Base-by-base conservation (phyloP, 2,888 invertebrate genomes). In the Scaptomyza reducta region DNA sequence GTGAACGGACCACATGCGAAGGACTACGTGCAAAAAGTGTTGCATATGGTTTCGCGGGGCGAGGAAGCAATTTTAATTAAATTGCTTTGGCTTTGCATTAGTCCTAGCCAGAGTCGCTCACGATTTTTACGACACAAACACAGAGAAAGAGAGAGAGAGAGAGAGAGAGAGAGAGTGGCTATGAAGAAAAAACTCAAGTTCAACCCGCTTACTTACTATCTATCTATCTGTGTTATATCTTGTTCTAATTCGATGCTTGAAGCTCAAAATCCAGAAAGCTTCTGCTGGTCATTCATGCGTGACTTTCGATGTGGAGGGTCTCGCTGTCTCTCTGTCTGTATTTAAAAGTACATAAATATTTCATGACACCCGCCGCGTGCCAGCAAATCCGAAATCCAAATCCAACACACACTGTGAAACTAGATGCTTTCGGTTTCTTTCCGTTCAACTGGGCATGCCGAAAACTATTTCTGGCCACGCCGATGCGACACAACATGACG, bases 301-400 rank as follows among this genome's bases (percentile, higher is more conserved):
- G 14, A 25, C 38, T 14, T 2, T 35, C 22, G 6, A 22, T 35
- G 35, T 5, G 35, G n/a, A 35, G 59, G 10, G 18, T 42, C 61
- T 33, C 18, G 9, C 6, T 9, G 14, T 33, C 33, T 33, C 33
- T 33, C 33, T 31, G 49, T 33, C 38, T 38, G 25, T 50, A 67
- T 70, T 67, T 54, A 62, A 62, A 67, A 58, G 51, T 35, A 50
- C 69, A 76, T 77, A 70, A 70, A 74, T 77, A 76, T 77, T 76
- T 70, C 77, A 76, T 44, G 47, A 60, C 58, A 44, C 31, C 51
- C 41, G 58, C 51, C 41, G 58, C 51, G 33, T 58, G 42, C 41
- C 50, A 18, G 42, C 53, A 53, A 2, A 35, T 51, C 45, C 59
- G 7, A 2, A 7, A 27, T 7, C 6, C 7, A 31, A 9, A 31